Evolutionary conservation across 2,888 invertebrate genomes (phyloP).

Genomic region (Emmelina monodactyla): DNA sequence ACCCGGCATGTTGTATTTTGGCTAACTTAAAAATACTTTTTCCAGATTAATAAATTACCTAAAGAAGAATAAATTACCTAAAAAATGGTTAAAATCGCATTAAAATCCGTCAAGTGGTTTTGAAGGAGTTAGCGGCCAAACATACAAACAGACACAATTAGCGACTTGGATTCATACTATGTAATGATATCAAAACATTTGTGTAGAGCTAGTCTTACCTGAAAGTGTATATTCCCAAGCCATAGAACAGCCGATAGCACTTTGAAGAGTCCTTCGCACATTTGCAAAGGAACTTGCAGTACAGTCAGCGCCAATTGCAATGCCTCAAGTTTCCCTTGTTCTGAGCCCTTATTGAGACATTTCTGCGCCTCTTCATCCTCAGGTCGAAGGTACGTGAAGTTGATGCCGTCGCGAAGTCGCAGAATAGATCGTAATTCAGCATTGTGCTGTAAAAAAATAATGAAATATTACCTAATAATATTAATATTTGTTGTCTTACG

Average conservation of each 20-base stretch:
- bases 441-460: constrained; percentile 63
- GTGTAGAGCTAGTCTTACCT: constrained; percentile 40
- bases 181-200: too few relatives aligned
- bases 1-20: too few relatives aligned
- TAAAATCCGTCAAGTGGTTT: too few relatives aligned
- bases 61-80: too few relatives aligned
- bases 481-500: too few relatives aligned
- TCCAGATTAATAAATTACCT: too few relatives aligned
- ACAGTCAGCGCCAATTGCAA: constrained; percentile 88
- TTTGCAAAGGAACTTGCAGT: constrained; percentile 82
- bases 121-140: too few relatives aligned
- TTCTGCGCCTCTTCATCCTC: constrained; percentile 72
- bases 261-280: constrained; percentile 89
- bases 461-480: too few relatives aligned
- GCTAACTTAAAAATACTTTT: too few relatives aligned
- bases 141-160: too few relatives aligned
- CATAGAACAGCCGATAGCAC: constrained; percentile 88
- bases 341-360: constrained; percentile 34
- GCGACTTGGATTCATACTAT: too few relatives aligned
- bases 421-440: constrained; percentile 77
- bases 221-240: constrained; percentile 88
- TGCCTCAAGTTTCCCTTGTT: constrained; percentile 75
- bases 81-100: too few relatives aligned
- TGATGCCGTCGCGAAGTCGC: constrained; percentile 75
- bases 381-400: constrained; percentile 85